Evolutionary conservation across 2,113 vertebrate genomes (phyloP).

Genomic region (Oreochromis spilurus): DNA sequence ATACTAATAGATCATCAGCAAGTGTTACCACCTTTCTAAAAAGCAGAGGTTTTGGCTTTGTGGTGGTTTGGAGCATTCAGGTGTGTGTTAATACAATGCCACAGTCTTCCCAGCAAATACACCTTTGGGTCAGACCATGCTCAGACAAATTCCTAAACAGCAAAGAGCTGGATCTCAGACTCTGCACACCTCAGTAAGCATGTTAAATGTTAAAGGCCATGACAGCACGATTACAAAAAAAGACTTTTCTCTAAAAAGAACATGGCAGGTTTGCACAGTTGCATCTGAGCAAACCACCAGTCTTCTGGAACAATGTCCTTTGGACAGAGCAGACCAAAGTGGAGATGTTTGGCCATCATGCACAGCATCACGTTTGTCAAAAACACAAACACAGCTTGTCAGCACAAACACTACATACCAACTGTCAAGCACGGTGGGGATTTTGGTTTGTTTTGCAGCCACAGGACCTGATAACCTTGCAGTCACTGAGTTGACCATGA

Average conservation of each 20-base stretch:
- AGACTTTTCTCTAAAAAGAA: neutral
- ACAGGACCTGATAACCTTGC: neutral
- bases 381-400: neutral
- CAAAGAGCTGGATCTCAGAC: neutral
- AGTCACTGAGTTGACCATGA: neutral
- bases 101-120: neutral
- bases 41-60: neutral
- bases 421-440: neutral
- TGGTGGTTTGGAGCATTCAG: neutral
- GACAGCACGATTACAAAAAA: neutral
- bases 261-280: neutral
- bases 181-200: neutral
- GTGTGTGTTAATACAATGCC: neutral
- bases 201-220: neutral
- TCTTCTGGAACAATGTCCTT: neutral
- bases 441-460: neutral
- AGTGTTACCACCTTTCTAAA: neutral
- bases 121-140: neutral
- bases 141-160: neutral
- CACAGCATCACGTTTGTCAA: neutral
- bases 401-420: neutral
- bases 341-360: neutral
- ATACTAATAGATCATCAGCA: neutral
- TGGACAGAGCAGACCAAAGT: neutral
- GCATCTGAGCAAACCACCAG: neutral